phyloP scores from a whole-genome alignment of 2,797 vertebrate genomes.

The Coendou prehensilis region DNA sequence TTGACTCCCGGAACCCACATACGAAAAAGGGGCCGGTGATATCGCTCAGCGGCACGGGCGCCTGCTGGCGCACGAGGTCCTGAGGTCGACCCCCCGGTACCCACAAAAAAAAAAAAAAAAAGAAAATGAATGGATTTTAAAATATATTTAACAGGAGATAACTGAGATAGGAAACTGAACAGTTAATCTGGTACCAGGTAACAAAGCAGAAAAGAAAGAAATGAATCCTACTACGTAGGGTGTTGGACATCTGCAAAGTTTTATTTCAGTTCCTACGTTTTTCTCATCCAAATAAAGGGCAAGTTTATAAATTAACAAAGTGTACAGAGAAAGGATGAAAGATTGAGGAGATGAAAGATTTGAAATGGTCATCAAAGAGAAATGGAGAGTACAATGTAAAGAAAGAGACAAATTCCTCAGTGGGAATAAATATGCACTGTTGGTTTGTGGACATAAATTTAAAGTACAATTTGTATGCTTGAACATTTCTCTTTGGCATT shows the following conservation, averaged over 20 bases:
- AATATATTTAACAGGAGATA: neutral
- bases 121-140: neutral
- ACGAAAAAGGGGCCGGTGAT: too few species aligned
- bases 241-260: neutral
- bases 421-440: neutral
- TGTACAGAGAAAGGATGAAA: neutral
- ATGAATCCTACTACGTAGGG: neutral
- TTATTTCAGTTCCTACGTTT: neutral
- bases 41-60: too few species aligned
- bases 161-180: neutral
- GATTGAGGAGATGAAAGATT: neutral
- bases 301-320: neutral
- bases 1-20: too few species aligned
- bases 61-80: too few species aligned
- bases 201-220: neutral
- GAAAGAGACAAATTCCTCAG: neutral
- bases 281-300: neutral
- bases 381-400: neutral
- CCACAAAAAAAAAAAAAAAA: neutral
- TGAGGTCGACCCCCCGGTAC: too few species aligned
- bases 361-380: neutral
- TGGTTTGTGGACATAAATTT: neutral
- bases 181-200: neutral
- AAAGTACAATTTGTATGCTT: neutral
- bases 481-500: neutral